A percentile compares a stretch with the other conserved stretches of the same genome.
These are phyloP conservation scores for Pantala flavescens DNA, from an alignment of 1,140 invertebrate species.

Conservation along the genomic window DNA sequence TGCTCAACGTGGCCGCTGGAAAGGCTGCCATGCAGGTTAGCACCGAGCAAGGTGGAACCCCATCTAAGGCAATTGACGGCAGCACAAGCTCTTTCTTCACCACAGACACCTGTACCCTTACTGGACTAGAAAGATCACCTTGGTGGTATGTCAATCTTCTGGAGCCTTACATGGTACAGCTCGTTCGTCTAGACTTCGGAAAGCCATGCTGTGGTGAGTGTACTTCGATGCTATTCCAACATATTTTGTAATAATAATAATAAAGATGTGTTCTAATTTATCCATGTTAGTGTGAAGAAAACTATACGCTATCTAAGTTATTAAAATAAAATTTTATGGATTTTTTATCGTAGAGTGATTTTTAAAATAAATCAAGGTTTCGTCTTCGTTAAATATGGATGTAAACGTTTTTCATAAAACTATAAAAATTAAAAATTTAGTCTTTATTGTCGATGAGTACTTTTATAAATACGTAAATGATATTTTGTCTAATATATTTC, in stretches of 20 bases:
- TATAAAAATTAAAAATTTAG: too few relatives aligned
- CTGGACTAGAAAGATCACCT: constrained; percentile 66
- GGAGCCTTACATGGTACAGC: constrained; percentile 90
- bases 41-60: constrained; percentile 69
- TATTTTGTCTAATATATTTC: too few relatives aligned
- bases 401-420: too few relatives aligned
- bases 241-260: background rate
- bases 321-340: too few relatives aligned
- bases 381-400: too few relatives aligned
- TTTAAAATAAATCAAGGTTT: too few relatives aligned
- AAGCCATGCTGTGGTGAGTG: constrained; percentile 76
- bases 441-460: too few relatives aligned
- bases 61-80: constrained; percentile 83
- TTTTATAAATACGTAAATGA: too few relatives aligned
- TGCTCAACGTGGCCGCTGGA: constrained; percentile 87
- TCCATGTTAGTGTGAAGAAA: background rate
- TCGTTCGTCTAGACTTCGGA: constrained; percentile 84
- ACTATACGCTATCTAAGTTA: background rate
- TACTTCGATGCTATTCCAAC: background rate
- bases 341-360: too few relatives aligned
- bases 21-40: constrained; percentile 92
- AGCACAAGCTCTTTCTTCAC: constrained; percentile 75
- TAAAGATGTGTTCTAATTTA: background rate
- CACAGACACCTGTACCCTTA: constrained; percentile 75
- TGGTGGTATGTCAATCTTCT: constrained; percentile 95